Evolutionary conservation across 2,113 vertebrate species (phyloP).

Genomic region (Ramphastos sulfuratus): DNA sequence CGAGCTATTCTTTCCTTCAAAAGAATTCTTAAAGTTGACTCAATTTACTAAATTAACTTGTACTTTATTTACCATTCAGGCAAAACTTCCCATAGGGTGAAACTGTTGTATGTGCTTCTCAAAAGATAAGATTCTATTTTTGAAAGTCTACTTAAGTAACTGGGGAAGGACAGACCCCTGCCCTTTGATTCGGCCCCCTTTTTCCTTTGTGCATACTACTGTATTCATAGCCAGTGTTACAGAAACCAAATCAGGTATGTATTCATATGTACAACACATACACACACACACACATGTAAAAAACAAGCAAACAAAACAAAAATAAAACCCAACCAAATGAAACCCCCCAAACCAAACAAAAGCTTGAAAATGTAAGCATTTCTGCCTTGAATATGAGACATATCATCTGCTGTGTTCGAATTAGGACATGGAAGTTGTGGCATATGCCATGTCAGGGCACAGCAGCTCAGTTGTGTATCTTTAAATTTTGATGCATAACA

Average conservation of each 20-base stretch:
- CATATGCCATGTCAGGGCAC: not conserved
- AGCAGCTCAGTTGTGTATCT: slow-evolving; percentile 37
- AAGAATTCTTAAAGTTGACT: not conserved
- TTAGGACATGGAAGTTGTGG: not conserved
- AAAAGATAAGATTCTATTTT: not conserved
- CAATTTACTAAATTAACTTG: not conserved
- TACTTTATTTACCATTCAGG: not conserved
- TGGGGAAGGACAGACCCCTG: not conserved
- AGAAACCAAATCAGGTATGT: not conserved
- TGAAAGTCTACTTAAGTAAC: not conserved
- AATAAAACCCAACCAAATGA: too few relatives aligned
- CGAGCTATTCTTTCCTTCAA: not conserved
- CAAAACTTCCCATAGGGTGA: not conserved
- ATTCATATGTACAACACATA: too few relatives aligned
- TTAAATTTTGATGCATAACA: slow-evolving; percentile 34
- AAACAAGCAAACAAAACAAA: not conserved
- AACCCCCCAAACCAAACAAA: not conserved
- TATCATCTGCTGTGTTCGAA: not conserved
- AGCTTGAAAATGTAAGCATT: not conserved
- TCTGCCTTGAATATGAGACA: not conserved
- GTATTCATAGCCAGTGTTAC: not conserved
- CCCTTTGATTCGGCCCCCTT: not conserved
- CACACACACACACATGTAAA: too few relatives aligned
- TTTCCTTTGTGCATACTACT: not conserved
- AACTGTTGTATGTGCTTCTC: not conserved